A percentile compares a stretch with the other conserved stretches of the same genome.
Evolutionary conservation across 2,113 vertebrate species (phyloP).

Genomic region (Gobius niger): DNA sequence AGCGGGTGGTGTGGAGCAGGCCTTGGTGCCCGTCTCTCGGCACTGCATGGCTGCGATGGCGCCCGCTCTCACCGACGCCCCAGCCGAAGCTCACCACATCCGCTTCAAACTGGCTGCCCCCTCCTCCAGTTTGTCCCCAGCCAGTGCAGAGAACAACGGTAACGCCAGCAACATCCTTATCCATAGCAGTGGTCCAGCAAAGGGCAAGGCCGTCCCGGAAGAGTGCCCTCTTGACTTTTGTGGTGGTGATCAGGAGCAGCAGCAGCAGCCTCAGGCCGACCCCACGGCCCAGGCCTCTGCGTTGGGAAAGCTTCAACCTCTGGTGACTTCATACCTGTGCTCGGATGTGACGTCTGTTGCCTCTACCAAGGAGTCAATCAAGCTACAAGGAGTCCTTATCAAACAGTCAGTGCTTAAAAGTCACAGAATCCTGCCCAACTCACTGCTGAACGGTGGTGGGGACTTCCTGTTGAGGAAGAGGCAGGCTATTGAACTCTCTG

Average conservation of each 20-base stretch:
- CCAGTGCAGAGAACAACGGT: constrained; percentile 94
- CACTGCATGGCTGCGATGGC: constrained; percentile 99
- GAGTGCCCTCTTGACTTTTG: constrained; percentile 86
- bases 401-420: constrained; percentile 93
- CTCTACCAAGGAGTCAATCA: constrained; percentile 89
- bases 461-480: constrained; percentile 87
- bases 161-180: constrained; percentile 92
- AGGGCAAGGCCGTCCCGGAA: constrained; percentile 85
- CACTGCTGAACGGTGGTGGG: constrained; percentile 82
- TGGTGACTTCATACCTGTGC: constrained; percentile 93
- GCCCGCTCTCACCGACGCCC: constrained; percentile 99
- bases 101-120: constrained; percentile 99
- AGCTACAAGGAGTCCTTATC: constrained; percentile 93
- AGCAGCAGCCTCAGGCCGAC: constrained; percentile 64
- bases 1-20: constrained; percentile 89
- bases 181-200: constrained; percentile 84
- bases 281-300: constrained; percentile 59
- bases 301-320: constrained; percentile 89
- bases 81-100: constrained; percentile 99
- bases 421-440: constrained; percentile 87
- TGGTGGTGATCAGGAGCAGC: constrained; percentile 78
- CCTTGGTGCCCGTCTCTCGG: constrained; percentile 90
- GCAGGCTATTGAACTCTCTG: constrained; percentile 88
- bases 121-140: constrained; percentile 93
- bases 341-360: constrained; percentile 93